Percentiles rank a stretch among this genome's conserved stretches.
These are phyloP conservation scores for Rhamphomyia laevipes DNA, from an alignment of 2,888 invertebrate genomes.

Conservation along the genomic window DNA sequence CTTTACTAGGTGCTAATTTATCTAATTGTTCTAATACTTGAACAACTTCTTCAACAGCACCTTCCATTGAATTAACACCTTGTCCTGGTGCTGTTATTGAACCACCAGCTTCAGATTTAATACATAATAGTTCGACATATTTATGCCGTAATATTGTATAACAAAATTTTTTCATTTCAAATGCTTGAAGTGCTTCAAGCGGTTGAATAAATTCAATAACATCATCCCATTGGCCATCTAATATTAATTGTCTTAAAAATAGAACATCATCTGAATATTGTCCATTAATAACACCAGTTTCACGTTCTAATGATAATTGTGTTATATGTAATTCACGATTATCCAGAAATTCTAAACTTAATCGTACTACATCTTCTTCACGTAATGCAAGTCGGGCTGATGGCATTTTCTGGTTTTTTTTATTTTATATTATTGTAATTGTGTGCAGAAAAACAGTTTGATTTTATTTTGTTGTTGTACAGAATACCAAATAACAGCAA, in stretches of 20 bases:
- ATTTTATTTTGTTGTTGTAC: no score
- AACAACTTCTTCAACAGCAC: slow-evolving; percentile 88
- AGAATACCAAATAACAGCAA: no score
- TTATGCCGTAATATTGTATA: slow-evolving; percentile 85
- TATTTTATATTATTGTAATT: no score
- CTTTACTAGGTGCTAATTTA: slow-evolving; percentile 77
- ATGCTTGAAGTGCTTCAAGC: slow-evolving; percentile 66
- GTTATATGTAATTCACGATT: slow-evolving; percentile 87
- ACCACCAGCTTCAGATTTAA: slow-evolving; percentile 83
- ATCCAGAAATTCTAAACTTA: slow-evolving; percentile 75
- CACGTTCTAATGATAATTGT: slow-evolving; percentile 80
- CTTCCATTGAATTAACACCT: slow-evolving; percentile 65
- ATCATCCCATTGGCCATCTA: slow-evolving; percentile 98
- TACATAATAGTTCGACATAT: slow-evolving; percentile 86
- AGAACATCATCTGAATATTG: slow-evolving; percentile 88
- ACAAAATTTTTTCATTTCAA: slow-evolving; percentile 73
- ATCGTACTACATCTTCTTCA: slow-evolving; percentile 79
- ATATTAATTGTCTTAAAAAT: slow-evolving; percentile 84
- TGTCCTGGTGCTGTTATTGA: slow-evolving; percentile 64
- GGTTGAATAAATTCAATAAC: slow-evolving; percentile 94
- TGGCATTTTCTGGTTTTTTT: slow-evolving; percentile 45
- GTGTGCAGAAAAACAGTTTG: no score
- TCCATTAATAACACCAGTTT: slow-evolving; percentile 90
- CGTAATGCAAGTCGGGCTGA: slow-evolving; percentile 73
- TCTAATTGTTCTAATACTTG: slow-evolving; percentile 83